A percentile compares a stretch with the other conserved stretches of the same genome.
Evolutionary conservation across 30 jellyfish, hydroid and myxozoan genomes (phyloP).

Genomic region (Chironex yamaguchii): DNA sequence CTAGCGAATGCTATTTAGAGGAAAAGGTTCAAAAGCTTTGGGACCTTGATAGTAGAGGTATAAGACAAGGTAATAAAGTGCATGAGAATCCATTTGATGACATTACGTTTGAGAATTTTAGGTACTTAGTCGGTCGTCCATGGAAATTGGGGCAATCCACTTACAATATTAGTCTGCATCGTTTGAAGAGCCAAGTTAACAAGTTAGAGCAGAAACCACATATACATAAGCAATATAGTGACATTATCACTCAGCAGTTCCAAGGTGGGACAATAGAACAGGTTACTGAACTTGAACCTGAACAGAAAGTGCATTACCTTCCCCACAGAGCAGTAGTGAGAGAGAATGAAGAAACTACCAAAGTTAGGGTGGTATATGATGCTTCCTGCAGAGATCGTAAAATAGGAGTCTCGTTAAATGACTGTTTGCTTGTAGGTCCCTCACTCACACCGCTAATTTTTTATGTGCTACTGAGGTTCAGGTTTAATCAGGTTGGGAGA

Average conservation of each 20-base stretch:
- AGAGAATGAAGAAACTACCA: constrained; percentile 54
- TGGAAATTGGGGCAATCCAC: constrained; percentile 42
- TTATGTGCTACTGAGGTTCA: constrained; percentile 44
- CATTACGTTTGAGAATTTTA: not conserved
- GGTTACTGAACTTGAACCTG: constrained; percentile 44
- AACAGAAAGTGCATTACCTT: constrained; percentile 11
- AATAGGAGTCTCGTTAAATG: constrained; percentile 21
- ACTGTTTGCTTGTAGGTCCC: constrained; percentile 58
- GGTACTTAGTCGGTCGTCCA: constrained; percentile 55
- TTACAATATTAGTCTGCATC: not conserved
- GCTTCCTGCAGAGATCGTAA: constrained; percentile 49
- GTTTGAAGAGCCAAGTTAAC: constrained; percentile 51
- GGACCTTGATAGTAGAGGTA: constrained; percentile 67
- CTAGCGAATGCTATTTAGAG: too few relatives aligned
- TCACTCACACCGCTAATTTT: constrained; percentile 29
- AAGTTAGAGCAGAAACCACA: constrained; percentile 34
- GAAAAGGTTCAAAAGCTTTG: constrained; percentile 17
- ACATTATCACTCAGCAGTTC: constrained; percentile 18
- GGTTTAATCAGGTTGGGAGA: constrained; percentile 19
- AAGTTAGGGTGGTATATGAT: constrained; percentile 57
- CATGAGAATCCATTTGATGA: constrained; percentile 1
- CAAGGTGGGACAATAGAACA: constrained; percentile 27
- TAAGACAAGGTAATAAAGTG: constrained; percentile 22
- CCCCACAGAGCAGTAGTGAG: constrained; percentile 59
- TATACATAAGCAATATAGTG: constrained; percentile 21